Conservation (phyloP, 2,113 vertebrate genomes). For the Oostethus manadensis region DNA sequence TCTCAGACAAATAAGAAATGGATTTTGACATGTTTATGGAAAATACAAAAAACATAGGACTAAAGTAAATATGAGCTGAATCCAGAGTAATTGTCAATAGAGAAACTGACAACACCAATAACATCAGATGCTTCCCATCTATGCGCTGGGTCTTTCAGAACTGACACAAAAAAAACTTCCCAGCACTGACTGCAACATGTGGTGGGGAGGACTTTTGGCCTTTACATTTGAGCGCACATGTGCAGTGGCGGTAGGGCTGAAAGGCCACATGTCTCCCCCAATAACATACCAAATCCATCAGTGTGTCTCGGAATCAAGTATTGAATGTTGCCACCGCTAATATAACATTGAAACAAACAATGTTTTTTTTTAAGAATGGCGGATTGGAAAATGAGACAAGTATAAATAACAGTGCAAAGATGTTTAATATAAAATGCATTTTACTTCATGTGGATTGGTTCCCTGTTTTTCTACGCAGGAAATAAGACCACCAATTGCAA, state of each 20-base stretch:
- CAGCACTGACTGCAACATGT: constrained; percentile 16
- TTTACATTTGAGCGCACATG: constrained; percentile 9
- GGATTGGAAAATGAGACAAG: background rate
- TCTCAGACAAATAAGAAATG: background rate
- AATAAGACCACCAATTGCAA: background rate
- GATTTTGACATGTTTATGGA: background rate
- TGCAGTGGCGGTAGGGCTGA: constrained; percentile 24
- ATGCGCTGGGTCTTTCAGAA: constrained; percentile 9
- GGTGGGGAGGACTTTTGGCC: constrained; percentile 2
- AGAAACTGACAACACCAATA: background rate
- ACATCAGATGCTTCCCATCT: constrained; percentile 13
- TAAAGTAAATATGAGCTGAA: background rate
- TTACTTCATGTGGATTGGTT: constrained; percentile 15
- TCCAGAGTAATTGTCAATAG: background rate
- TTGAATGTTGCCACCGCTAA: constrained; percentile 29
- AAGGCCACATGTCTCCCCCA: constrained; percentile 55
- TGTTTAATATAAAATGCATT: background rate
- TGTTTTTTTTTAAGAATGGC: too few relatives aligned
- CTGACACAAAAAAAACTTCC: constrained; percentile 21
- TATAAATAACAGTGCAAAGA: background rate
- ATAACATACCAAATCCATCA: constrained; percentile 71
- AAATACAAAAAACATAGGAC: background rate
- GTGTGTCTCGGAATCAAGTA: constrained; percentile 36
- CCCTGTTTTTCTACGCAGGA: background rate
- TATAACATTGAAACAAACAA: constrained; percentile 34